Conservation (phyloP, 1,140 invertebrate species). For the Reticulitermes speratus region DNA sequence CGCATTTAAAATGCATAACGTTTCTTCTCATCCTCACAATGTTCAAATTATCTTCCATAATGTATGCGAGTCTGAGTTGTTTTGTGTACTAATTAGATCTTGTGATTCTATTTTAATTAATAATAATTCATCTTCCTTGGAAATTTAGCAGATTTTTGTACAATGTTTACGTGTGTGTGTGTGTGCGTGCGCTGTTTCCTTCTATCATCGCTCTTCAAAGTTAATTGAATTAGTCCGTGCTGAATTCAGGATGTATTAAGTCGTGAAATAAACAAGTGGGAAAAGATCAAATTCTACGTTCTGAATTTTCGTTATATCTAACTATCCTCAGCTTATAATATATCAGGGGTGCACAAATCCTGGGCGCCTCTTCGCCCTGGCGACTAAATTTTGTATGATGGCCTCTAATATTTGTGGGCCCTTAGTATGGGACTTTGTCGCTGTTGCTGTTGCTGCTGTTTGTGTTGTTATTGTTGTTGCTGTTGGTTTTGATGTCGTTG, state of each 20-base stretch:
- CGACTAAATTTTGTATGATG: too few relatives aligned
- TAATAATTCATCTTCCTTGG: neutral
- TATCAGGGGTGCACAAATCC: too few relatives aligned
- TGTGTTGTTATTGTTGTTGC: too few relatives aligned
- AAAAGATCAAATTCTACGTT: neutral
- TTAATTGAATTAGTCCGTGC: neutral
- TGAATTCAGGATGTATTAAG: neutral
- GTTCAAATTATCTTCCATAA: neutral
- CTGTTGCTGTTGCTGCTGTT: too few relatives aligned
- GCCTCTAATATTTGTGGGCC: too few relatives aligned
- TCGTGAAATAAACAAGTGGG: neutral
- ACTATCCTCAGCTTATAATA: too few relatives aligned
- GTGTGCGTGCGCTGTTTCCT: too few relatives aligned
- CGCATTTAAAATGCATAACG: constrained; percentile 12
- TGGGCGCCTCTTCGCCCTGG: too few relatives aligned
- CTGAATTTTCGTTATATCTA: neutral
- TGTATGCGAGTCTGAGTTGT: neutral
- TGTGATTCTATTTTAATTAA: neutral
- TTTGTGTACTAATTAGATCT: neutral
- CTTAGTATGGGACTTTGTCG: too few relatives aligned
- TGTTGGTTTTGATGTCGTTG: too few relatives aligned
- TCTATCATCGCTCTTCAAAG: neutral
- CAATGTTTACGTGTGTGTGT: too few relatives aligned
- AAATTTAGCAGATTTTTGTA: neutral
- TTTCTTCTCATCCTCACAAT: neutral